Percentiles rank a stretch among this genome's conserved stretches.
Evolutionary conservation across 2,113 vertebrate genomes (phyloP).

Genomic region (Meriones unguiculatus): DNA sequence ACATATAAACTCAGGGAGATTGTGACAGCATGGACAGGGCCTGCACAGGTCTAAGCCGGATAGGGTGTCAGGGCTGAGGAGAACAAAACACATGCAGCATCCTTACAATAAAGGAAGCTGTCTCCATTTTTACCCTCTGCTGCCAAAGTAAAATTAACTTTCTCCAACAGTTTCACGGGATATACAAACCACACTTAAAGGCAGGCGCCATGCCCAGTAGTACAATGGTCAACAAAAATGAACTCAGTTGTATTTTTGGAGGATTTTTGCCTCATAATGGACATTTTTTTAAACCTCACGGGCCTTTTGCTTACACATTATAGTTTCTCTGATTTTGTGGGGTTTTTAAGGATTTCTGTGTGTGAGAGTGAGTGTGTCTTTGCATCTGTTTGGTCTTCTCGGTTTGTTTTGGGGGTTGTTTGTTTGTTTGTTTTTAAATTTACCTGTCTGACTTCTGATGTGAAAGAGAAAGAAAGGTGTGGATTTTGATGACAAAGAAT

Average conservation of each 20-base stretch:
- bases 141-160: neutral
- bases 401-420: neutral
- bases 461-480: neutral
- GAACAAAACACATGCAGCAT: neutral
- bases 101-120: neutral
- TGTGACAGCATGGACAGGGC: neutral
- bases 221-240: neutral
- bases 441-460: neutral
- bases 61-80: neutral
- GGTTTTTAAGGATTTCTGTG: neutral
- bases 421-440: neutral
- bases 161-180: neutral
- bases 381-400: neutral
- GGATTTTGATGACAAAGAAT: neutral
- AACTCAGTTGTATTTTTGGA: neutral
- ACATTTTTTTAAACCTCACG: neutral
- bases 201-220: neutral
- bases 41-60: neutral
- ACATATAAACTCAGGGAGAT: neutral
- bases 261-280: neutral
- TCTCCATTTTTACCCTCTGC: neutral
- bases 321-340: neutral
- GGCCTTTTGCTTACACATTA: neutral
- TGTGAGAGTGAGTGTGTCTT: neutral
- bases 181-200: neutral